Evolutionary conservation across 2,797 vertebrate species (phyloP).

Genomic region (Scyliorhinus canicula): DNA sequence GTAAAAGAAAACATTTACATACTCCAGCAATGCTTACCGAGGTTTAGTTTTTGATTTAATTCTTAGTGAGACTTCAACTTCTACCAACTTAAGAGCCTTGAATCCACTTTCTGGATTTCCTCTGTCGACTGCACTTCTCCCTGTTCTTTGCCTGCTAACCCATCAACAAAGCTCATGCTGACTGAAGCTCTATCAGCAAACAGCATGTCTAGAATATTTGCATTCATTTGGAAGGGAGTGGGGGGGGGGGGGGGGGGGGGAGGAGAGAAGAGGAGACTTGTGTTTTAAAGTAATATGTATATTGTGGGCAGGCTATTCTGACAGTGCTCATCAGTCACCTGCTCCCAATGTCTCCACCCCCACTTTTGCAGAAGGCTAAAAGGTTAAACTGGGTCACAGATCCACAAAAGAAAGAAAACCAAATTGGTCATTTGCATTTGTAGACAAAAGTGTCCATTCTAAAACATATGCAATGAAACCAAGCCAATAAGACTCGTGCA

Average conservation of each 20-base stretch:
- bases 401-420: conserved; percentile 54
- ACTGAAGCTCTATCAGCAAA: conserved; percentile 57
- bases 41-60: not conserved
- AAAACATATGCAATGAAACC: conserved; percentile 58
- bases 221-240: conserved; percentile 63
- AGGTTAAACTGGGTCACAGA: conserved; percentile 73
- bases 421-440: conserved; percentile 50
- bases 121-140: conserved; percentile 39
- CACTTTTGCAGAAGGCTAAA: conserved; percentile 57
- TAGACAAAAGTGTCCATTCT: conserved; percentile 48
- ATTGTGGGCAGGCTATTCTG: conserved; percentile 66
- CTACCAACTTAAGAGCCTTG: not conserved
- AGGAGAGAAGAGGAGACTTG: conserved; percentile 44
- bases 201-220: conserved; percentile 69
- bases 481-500: conserved; percentile 43
- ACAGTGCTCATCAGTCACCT: conserved; percentile 84
- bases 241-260: conserved; percentile 42
- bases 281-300: conserved; percentile 60
- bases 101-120: conserved; percentile 17
- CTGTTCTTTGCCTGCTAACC: conserved; percentile 50
- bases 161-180: conserved; percentile 63
- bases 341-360: conserved; percentile 61
- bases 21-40: not conserved
- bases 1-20: not conserved
- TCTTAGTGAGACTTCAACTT: not conserved